Base-by-base conservation (phyloP, 2,113 vertebrate genomes). In the Albula glossodonta region DNA sequence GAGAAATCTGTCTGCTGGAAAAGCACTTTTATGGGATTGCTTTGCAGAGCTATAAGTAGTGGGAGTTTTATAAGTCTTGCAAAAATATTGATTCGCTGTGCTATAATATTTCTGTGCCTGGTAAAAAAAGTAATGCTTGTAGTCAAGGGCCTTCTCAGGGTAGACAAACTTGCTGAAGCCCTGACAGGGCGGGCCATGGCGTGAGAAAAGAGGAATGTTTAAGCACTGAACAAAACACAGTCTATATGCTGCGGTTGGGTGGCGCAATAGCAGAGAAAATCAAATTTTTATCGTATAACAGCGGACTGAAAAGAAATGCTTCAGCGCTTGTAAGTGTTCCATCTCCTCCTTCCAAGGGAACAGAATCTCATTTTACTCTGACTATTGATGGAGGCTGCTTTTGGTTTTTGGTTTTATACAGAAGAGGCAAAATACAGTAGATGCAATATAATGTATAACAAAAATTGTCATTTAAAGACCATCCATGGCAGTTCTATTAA, bases 1-100 rank as follows among this genome's bases (percentile, higher is more conserved):
- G 41, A 82, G n/a, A 85, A 83, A 57, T 50, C 63, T 70, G 50
- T 86, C 52, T 56, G 80, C 66, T 51, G 19, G 31, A 41, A 41
- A 31, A 25, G 74, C 22, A 31, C 19, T 31, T 78, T 82, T 86
- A 83, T 83, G 22, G 41, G 31, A 52, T 83, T 70, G 13, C 66
- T 77, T 51, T 9, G 51, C 70, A 83, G 51, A 53, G 66, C 51
- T 13, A n/a, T 51, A 74, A 53, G 81, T 22, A 25, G 52, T 4
- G 17, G 63, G 15, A 52, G 80, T 74, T 82, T 56, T 53, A 60
- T 78, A 52, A 86, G 22, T 50, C 52, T 51, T 31, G 15, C 51
- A 74, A 77, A 63, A 25, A 10, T 52, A 41, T 53, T 19, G 66
- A n/a, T 57, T 78, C 70, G 41, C 31, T 51, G 48, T 19, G 41